phyloP scores from a whole-genome alignment of 2,797 vertebrate genomes.

The Sebastes miniatus region DNA sequence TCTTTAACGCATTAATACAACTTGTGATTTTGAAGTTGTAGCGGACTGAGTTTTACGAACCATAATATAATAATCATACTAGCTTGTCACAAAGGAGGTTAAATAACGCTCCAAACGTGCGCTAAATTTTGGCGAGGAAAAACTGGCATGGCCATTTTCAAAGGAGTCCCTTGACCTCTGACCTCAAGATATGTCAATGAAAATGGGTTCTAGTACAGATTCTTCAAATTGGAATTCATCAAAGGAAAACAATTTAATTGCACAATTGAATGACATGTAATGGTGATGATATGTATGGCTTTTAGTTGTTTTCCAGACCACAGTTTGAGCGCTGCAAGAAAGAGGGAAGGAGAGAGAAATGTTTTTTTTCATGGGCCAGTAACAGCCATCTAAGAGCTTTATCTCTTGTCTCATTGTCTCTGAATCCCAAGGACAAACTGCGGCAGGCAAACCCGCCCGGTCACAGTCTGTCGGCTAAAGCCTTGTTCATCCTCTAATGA shows the following conservation, averaged over 20 bases:
- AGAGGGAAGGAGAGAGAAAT: not conserved
- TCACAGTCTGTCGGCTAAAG: conserved; percentile 59
- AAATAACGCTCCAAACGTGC: too few species aligned
- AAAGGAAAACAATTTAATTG: not conserved
- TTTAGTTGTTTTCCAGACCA: not conserved
- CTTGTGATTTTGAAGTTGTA: too few species aligned
- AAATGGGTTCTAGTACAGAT: not conserved
- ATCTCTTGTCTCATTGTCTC: conserved; percentile 42
- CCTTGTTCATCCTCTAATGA: conserved; percentile 49
- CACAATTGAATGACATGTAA: not conserved
- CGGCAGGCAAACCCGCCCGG: conserved; percentile 23
- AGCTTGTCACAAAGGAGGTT: too few species aligned
- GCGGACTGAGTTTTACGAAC: too few species aligned
- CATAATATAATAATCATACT: too few species aligned
- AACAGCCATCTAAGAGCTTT: conserved; percentile 20
- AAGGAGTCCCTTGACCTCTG: too few species aligned
- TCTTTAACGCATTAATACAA: too few species aligned
- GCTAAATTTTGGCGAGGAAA: too few species aligned
- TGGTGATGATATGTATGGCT: not conserved
- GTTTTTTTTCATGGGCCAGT: not conserved
- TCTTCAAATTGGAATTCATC: not conserved
- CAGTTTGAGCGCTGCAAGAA: not conserved
- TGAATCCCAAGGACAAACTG: conserved; percentile 58
- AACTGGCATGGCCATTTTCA: too few species aligned
- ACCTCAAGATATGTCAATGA: too few species aligned